Conservation (phyloP, 2,113 vertebrate genomes). For the Prinia subflava region DNA sequence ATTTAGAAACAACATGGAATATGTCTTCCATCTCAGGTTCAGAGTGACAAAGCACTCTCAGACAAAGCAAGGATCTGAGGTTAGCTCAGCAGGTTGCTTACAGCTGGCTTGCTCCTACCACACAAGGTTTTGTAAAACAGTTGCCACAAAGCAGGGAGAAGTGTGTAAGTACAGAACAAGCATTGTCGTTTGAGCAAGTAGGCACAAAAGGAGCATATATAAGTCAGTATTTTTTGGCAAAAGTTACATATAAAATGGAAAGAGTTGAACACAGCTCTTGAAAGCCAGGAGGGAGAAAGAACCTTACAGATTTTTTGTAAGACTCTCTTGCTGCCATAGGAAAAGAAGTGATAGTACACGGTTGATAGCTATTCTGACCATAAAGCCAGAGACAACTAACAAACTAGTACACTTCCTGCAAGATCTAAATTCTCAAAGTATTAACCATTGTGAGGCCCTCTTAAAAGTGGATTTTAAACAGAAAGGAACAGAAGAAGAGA, state of each 20-base stretch:
- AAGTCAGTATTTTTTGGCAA: neutral
- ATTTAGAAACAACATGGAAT: neutral
- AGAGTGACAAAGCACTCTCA: neutral
- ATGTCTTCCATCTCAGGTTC: neutral
- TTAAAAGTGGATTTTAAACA: neutral
- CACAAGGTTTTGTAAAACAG: neutral
- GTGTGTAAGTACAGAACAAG: neutral
- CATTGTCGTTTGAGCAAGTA: neutral
- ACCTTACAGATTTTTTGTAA: neutral
- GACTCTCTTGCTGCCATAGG: neutral
- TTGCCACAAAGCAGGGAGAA: neutral
- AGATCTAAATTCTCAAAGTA: neutral
- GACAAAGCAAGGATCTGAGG: neutral
- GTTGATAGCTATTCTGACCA: neutral
- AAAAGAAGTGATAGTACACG: neutral
- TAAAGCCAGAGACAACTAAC: neutral
- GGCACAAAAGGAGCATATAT: neutral
- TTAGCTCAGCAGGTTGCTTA: neutral
- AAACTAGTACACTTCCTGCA: neutral
- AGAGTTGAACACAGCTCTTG: neutral
- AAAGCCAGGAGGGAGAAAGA: fast-evolving
- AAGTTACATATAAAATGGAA: neutral
- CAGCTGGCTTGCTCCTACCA: neutral
- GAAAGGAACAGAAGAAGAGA: neutral
- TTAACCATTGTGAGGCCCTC: neutral